Conservation (phyloP, 2,113 vertebrate genomes). For the Siphamia tubifer region DNA sequence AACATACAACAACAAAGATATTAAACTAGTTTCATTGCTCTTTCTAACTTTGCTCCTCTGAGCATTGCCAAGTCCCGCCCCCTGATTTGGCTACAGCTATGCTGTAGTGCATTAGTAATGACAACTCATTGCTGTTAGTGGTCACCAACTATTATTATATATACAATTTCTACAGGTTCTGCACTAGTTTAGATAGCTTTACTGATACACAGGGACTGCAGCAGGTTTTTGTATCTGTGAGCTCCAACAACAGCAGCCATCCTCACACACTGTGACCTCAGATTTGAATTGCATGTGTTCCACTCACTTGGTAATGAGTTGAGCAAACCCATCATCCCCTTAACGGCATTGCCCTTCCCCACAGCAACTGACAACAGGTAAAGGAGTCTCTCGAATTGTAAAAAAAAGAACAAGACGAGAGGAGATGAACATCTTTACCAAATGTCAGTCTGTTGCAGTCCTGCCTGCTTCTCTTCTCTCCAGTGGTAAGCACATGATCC, state of each 20-base stretch:
- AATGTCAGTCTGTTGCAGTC: conserved; percentile 33
- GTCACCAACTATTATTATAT: too few relatives aligned
- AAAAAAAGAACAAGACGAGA: conserved; percentile 21
- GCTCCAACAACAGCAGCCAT: not conserved
- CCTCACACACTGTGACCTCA: conserved; percentile 25
- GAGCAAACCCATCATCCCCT: conserved; percentile 20
- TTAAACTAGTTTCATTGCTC: too few relatives aligned
- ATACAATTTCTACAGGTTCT: too few relatives aligned
- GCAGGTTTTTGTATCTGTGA: conserved; percentile 4
- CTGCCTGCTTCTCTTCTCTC: conserved; percentile 15
- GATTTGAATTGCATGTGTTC: conserved; percentile 25
- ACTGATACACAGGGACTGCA: too few relatives aligned
- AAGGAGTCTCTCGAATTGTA: conserved; percentile 28
- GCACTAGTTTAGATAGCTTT: too few relatives aligned
- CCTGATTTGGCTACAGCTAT: too few relatives aligned
- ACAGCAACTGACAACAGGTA: conserved; percentile 33
- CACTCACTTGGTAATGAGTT: not conserved
- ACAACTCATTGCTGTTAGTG: too few relatives aligned
- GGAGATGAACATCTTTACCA: conserved; percentile 51
- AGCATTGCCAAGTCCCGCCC: too few relatives aligned
- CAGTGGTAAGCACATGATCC: conserved; percentile 57
- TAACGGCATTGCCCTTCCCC: conserved; percentile 33
- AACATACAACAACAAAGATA: too few relatives aligned
- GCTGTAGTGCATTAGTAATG: too few relatives aligned
- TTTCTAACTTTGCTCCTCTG: too few relatives aligned